Percentiles rank a stretch among this genome's conserved stretches.
phyloP scores from a whole-genome alignment of 2,888 invertebrate species.

The Pheosia tremula region DNA sequence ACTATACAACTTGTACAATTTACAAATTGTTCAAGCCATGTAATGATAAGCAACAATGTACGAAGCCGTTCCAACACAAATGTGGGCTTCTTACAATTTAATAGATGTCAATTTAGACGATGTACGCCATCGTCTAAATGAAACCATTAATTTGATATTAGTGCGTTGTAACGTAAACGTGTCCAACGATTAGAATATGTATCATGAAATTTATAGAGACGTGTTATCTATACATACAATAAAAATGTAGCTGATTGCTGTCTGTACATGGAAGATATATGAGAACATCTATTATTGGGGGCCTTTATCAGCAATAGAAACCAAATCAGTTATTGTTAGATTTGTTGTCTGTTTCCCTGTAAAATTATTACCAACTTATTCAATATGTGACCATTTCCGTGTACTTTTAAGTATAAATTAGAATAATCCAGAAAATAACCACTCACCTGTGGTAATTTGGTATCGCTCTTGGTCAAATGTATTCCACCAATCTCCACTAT shows the following conservation, averaged over 20 bases:
- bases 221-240: too few species aligned
- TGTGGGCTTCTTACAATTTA: slow-evolving; percentile 5
- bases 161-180: background rate
- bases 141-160: slow-evolving; percentile 12
- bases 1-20: too few species aligned
- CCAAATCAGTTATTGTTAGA: too few species aligned
- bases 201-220: background rate
- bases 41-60: background rate
- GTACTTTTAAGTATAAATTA: background rate
- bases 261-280: too few species aligned
- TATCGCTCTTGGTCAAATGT: slow-evolving; percentile 68
- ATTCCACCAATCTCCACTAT: slow-evolving; percentile 84
- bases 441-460: slow-evolving; percentile 62
- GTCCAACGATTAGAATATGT: background rate
- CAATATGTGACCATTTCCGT: too few species aligned
- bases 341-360: too few species aligned
- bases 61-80: slow-evolving; percentile 7
- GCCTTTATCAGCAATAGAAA: too few species aligned
- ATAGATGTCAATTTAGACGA: slow-evolving; percentile 18
- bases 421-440: background rate
- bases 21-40: slow-evolving; percentile 5
- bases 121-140: background rate
- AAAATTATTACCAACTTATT: too few species aligned
- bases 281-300: too few species aligned
- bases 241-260: too few species aligned